These are phyloP conservation scores for Perodicticus potto DNA, from an alignment of 2,797 vertebrate species.

Conservation along the genomic window DNA sequence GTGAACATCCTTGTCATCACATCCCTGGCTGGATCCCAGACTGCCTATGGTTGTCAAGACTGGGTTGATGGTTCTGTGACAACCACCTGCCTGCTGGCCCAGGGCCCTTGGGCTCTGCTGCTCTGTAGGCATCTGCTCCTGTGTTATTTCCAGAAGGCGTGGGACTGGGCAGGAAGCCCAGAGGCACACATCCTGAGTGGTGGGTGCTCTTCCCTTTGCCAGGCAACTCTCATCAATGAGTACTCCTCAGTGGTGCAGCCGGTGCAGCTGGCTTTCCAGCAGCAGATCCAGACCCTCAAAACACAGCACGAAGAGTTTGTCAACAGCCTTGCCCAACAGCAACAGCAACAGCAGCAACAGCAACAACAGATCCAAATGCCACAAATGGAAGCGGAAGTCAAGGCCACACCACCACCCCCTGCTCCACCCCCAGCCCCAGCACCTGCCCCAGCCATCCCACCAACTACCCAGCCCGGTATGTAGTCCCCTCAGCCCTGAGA, in stretches of 20 bases:
- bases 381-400: conserved; percentile 87
- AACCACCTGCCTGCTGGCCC: neutral
- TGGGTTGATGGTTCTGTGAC: neutral
- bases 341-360: conserved; percentile 87
- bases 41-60: neutral
- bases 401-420: conserved; percentile 84
- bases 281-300: conserved; percentile 97
- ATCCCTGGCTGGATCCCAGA: neutral
- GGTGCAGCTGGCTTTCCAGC: conserved; percentile 96
- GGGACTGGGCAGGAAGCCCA: neutral
- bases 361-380: conserved; percentile 88
- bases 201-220: neutral
- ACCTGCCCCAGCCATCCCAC: conserved; percentile 81
- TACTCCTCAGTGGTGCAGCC: conserved; percentile 95
- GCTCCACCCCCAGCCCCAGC: conserved; percentile 84
- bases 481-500: neutral
- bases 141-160: neutral
- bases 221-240: conserved; percentile 97
- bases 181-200: fast-evolving
- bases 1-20: fast-evolving
- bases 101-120: neutral
- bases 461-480: conserved; percentile 86
- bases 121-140: neutral
- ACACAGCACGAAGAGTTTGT: conserved; percentile 97
- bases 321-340: conserved; percentile 92